These are phyloP conservation scores for Agrotis ipsilon DNA, from an alignment of 2,888 invertebrate genomes.

Conservation along the genomic window DNA sequence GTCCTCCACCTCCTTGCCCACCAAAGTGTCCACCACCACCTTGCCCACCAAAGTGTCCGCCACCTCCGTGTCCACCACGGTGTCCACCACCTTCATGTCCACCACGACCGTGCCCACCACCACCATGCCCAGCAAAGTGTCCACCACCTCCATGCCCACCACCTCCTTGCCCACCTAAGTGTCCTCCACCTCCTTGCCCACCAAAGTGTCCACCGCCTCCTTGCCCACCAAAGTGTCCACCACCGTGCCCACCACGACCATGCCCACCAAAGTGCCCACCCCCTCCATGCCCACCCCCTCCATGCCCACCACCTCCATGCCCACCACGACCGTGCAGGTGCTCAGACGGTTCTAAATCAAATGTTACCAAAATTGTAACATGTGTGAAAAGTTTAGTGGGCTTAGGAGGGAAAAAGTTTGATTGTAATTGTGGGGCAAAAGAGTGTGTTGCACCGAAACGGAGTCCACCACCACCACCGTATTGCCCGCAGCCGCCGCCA, in stretches of 20 bases:
- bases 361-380: background rate
- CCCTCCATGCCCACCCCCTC: background rate
- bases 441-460: background rate
- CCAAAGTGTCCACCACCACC: slow-evolving; percentile 4
- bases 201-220: background rate
- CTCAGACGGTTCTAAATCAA: background rate
- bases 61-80: background rate
- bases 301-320: background rate
- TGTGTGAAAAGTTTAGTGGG: background rate
- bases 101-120: background rate
- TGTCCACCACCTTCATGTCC: slow-evolving; percentile 7
- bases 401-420: background rate
- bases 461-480: background rate
- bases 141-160: slow-evolving; percentile 1
- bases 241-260: background rate
- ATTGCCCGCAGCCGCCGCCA: background rate
- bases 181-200: background rate
- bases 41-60: background rate
- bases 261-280: slow-evolving; percentile 7
- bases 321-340: background rate
- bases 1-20: too few species aligned
- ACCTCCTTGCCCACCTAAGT: background rate
- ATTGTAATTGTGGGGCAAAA: background rate
- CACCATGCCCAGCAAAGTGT: background rate
- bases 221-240: background rate